Percentiles rank a stretch among this genome's conserved stretches.
phyloP scores from a whole-genome alignment of 1,140 invertebrate genomes.

The Diuraphis noxia region DNA sequence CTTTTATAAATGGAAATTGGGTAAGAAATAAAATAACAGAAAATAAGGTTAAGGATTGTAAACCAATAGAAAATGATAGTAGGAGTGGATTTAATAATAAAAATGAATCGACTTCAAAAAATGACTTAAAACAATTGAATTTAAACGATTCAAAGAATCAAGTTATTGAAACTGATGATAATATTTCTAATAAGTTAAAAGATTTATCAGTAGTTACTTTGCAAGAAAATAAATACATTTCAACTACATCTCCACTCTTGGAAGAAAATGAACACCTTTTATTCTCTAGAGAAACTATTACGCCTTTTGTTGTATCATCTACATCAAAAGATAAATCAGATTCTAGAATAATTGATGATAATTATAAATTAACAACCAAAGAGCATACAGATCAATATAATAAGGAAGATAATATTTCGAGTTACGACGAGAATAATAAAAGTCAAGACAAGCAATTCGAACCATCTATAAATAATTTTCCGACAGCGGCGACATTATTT shows the following conservation, averaged over 20 bases:
- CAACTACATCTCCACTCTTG: neutral
- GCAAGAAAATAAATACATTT: neutral
- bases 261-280: neutral
- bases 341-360: neutral
- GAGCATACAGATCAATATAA: neutral
- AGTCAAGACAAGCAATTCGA: neutral
- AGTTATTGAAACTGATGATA: neutral
- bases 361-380: neutral
- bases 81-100: neutral
- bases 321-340: neutral
- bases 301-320: neutral
- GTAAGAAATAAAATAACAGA: neutral
- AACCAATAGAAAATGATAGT: neutral
- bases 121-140: neutral
- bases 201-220: neutral
- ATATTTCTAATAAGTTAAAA: neutral
- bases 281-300: neutral
- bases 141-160: neutral
- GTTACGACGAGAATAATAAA: neutral
- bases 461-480: neutral
- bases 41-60: neutral
- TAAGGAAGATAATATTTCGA: neutral
- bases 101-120: neutral
- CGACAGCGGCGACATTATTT: neutral
- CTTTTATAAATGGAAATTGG: constrained; percentile 15